Evolutionary conservation across 2,797 vertebrate species (phyloP).

Genomic region (Sebastes matsubarae): DNA sequence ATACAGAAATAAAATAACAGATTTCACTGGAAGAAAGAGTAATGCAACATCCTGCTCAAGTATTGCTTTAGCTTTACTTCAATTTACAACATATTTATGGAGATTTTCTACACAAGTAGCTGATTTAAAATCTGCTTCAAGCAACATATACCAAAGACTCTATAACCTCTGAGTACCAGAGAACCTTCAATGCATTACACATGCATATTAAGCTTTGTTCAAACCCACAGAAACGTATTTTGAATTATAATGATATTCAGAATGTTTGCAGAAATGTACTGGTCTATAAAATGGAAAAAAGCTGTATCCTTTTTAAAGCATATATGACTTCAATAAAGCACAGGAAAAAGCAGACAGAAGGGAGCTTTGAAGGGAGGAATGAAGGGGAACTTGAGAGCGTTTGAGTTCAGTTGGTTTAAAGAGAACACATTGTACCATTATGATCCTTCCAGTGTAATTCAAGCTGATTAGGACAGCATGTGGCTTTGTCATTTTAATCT

Average conservation of each 20-base stretch:
- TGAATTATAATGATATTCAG: neutral
- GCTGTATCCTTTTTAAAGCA: neutral
- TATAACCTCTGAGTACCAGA: neutral
- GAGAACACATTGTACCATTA: neutral
- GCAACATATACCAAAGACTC: neutral
- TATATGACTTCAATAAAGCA: neutral
- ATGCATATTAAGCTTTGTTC: conserved; percentile 5
- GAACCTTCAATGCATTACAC: neutral
- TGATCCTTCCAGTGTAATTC: neutral
- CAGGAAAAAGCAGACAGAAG: conserved; percentile 9
- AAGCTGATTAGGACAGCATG: neutral
- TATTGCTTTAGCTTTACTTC: neutral
- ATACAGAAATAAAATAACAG: conserved; percentile 8
- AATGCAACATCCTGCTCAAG: neutral
- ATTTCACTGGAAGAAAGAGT: neutral
- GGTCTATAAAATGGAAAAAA: conserved; percentile 6
- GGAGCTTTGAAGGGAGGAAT: neutral
- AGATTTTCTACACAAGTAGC: neutral
- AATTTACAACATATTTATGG: neutral
- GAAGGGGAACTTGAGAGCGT: neutral
- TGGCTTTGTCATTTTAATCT: neutral
- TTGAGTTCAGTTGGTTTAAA: conserved; percentile 1
- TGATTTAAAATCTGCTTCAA: conserved; percentile 2
- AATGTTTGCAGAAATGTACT: neutral
- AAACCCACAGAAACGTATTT: conserved; percentile 4